Conservation (phyloP, 2,797 vertebrate genomes). For the Miichthys miiuy region DNA sequence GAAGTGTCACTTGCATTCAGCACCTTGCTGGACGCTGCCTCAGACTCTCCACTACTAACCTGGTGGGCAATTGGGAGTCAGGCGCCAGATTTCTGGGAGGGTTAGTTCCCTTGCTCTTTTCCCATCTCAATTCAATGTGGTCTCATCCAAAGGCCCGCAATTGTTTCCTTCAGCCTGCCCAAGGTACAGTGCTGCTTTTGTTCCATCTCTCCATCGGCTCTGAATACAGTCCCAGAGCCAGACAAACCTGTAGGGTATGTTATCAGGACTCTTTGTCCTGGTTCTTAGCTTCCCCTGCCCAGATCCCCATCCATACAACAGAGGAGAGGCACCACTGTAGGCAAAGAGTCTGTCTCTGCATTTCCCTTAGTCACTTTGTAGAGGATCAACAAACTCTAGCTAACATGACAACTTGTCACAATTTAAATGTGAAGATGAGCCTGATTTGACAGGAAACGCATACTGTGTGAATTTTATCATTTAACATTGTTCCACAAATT, state of each 20-base stretch:
- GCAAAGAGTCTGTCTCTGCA: constrained; percentile 24
- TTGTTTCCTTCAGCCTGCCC: constrained; percentile 87
- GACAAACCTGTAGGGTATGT: constrained; percentile 83
- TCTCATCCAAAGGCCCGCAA: constrained; percentile 88
- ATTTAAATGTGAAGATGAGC: not conserved
- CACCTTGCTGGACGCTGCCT: not conserved
- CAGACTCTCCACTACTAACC: constrained; percentile 11
- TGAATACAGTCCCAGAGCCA: constrained; percentile 85
- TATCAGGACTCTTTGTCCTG: constrained; percentile 84
- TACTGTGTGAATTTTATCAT: not conserved
- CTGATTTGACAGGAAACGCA: not conserved
- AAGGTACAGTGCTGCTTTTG: constrained; percentile 94
- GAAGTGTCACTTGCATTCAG: not conserved
- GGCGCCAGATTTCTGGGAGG: constrained; percentile 80
- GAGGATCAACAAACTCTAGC: constrained; percentile 41
- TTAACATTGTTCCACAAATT: not conserved
- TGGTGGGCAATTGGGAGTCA: constrained; percentile 85
- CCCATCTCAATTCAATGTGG: constrained; percentile 86
- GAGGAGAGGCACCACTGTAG: constrained; percentile 36
- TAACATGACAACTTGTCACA: not conserved
- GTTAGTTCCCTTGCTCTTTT: constrained; percentile 85
- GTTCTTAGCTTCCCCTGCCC: constrained; percentile 63
- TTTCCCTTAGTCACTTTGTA: constrained; percentile 29
- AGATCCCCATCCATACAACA: constrained; percentile 64
- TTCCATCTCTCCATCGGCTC: constrained; percentile 84